These are phyloP conservation scores for Drosophila meridiana DNA, from an alignment of 2,888 invertebrate genomes.

Conservation along the genomic window DNA sequence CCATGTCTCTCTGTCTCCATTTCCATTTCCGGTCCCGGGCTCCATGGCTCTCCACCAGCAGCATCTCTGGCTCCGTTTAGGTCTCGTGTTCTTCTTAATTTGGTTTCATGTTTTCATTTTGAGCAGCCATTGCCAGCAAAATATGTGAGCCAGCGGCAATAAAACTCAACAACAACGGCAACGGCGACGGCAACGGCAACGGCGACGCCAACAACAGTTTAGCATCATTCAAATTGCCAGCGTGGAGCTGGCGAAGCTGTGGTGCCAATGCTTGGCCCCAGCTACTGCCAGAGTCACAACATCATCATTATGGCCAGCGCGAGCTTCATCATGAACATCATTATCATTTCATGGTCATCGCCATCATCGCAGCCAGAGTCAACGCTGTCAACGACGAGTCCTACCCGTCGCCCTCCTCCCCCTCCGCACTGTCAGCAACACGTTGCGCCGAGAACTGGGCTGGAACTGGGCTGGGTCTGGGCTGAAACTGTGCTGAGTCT, in stretches of 20 bases:
- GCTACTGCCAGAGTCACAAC: slow-evolving; percentile 35
- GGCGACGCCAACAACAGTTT: slow-evolving; percentile 37
- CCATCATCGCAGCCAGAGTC: slow-evolving; percentile 34
- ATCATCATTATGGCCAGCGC: slow-evolving; percentile 20
- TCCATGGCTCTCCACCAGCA: background rate
- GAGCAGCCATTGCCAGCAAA: slow-evolving; percentile 58
- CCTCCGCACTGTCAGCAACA: slow-evolving; percentile 53
- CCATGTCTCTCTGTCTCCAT: slow-evolving; percentile 17
- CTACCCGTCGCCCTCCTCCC: background rate
- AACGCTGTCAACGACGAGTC: slow-evolving; percentile 44
- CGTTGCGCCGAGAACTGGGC: slow-evolving; percentile 39
- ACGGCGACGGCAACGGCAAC: slow-evolving; percentile 8
- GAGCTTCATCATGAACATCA: slow-evolving; percentile 20
- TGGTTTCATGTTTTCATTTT: slow-evolving; percentile 74
- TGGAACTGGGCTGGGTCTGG: slow-evolving; percentile 7
- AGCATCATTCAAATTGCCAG: slow-evolving; percentile 50
- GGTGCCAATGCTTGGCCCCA: slow-evolving; percentile 14
- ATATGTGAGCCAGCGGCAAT: slow-evolving; percentile 60
- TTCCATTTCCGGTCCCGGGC: slow-evolving; percentile 16
- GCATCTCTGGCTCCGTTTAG: slow-evolving; percentile 18
- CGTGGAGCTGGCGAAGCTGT: slow-evolving; percentile 8
- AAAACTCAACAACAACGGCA: slow-evolving; percentile 55
- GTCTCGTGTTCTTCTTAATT: slow-evolving; percentile 67
- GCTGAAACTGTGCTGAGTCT: background rate
- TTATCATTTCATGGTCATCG: slow-evolving; percentile 46